Base-by-base conservation (phyloP, 1,140 invertebrate species). In the Manduca sexta region DNA sequence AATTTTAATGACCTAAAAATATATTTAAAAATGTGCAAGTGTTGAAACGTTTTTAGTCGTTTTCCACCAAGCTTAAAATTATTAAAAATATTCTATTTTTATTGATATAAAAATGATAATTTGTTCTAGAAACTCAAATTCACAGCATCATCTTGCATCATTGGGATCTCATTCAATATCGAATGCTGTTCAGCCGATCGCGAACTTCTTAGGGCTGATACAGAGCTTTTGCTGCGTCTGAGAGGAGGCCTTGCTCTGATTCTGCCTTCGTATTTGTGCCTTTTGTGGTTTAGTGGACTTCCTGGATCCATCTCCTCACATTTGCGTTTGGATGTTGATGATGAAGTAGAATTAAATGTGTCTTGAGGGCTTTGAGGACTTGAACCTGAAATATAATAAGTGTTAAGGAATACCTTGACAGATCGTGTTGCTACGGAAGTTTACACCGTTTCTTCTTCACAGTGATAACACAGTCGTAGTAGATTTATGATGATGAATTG, bases 281-380 rank as follows among this genome's bases (percentile, higher is more conserved):
- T 66, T 30, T 87, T 87, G 47, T 84, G 74, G 45, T 79, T 84
- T 7, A 85, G 29, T 0, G 84, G 83, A 48, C 83, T 86, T 5
- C 70, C 69, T 1, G 56, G 54, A 34, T 84, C 78, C 30, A 79
- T 45, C n/a, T 82, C 72, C 6, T 75, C 63, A 26, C 70, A 74
- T 45, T 86, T 87, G 2, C 84, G 60, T 50, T 87, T 87, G 0
- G 68, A 69, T 7, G 72, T 60, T 29, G 82, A 85, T n/a, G 78
- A 80, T 30, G 69, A 65, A n/a, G 15, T 40, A 11, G 41, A 43
- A 15, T 43, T 30, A 13, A 43, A 29, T 8, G 41, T 30, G 0
- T 29, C 18, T 14, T 30, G 21, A 30, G 41, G 26, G 13, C 41
- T 62, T 42, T 68, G 45, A 2, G 80, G 71, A n/a, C 40, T 45